Base-by-base conservation (phyloP, 2,113 vertebrate genomes). In the Eira barbara region DNA sequence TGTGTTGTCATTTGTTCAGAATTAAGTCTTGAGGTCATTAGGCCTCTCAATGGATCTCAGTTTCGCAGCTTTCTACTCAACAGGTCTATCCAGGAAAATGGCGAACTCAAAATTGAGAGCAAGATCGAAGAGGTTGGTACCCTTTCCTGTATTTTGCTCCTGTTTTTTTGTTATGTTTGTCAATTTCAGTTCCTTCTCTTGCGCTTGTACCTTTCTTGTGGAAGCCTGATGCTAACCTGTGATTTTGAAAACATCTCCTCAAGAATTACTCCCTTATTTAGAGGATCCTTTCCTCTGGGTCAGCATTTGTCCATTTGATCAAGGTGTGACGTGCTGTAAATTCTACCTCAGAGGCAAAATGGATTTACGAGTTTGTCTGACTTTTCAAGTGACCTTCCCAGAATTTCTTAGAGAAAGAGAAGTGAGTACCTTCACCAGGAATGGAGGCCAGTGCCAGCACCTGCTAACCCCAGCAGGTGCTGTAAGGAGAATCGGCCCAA, bases 91-190 rank as follows among this genome's bases (percentile, higher is more conserved):
- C 99, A 99, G 98, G 99, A 99, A 97, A 99, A 99, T 0, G 99
- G 99, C 34, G 99, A 99, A 94, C 98, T 99, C 93, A 99, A 99
- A 98, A 98, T 99, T 92, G 99, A 99, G 93, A 99, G 99, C 98
- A 99, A 98, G 98, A 99, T 99, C 97, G 99, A 99, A 97, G 99
- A 99, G 99, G 99, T 99, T 97, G 97, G 99, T 99, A 90, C 92
- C 92, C 17, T 42, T 49, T 42, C 52, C 36, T 34, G 45, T 39
- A 65, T 86, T 93, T 74, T 55, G 6, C 23, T 63, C 74, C 49
- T 61, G 0, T 31, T 36, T 67, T 25, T 6, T 23, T 14, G 3
- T 17, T 17, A 0, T 3, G 1, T 90, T 47, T 87, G 57, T 57
- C n/a, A 42, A 12, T 88, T 90, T 97, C 21, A 1, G 55, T 80